These are phyloP conservation scores for Zaprionus lachaisei DNA, from an alignment of 1,140 invertebrate genomes.

Conservation along the genomic window DNA sequence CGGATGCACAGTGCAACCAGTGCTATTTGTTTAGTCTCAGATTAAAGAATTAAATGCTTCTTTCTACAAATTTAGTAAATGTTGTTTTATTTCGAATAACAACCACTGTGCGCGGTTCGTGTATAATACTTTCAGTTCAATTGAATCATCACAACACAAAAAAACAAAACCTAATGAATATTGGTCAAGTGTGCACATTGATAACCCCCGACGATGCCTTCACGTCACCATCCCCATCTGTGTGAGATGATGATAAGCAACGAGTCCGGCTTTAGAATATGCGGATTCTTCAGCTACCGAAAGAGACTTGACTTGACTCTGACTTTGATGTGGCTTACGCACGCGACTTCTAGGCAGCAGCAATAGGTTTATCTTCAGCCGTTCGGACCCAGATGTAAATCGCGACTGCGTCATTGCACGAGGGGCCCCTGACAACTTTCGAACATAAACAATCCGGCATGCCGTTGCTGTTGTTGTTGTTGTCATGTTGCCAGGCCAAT, in stretches of 20 bases:
- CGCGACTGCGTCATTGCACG: constrained; percentile 35
- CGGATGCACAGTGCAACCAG: not conserved
- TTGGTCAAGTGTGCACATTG: constrained; percentile 53
- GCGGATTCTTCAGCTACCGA: not conserved
- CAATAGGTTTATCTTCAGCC: not conserved
- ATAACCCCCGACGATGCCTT: constrained; percentile 60
- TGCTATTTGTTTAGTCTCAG: not conserved
- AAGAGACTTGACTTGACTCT: constrained; percentile 59
- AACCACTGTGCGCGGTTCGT: constrained; percentile 15
- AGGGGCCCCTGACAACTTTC: constrained; percentile 45
- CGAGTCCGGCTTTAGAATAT: constrained; percentile 59
- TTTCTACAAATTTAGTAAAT: too few relatives aligned
- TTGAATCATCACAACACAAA: constrained; percentile 59
- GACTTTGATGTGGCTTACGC: constrained; percentile 51
- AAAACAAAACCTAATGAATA: constrained; percentile 40
- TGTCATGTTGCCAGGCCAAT: constrained; percentile 72
- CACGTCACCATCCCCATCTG: constrained; percentile 32
- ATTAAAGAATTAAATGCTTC: not conserved
- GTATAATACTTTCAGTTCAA: constrained; percentile 60
- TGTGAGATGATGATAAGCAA: constrained; percentile 52
- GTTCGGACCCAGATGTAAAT: constrained; percentile 10
- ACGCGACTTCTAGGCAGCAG: constrained; percentile 24
- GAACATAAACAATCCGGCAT: constrained; percentile 42
- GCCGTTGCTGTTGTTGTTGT: not conserved
- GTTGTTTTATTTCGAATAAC: too few relatives aligned